Evolutionary conservation across 1,140 invertebrate genomes (phyloP).

Genomic region (Brachystomella parvula): DNA sequence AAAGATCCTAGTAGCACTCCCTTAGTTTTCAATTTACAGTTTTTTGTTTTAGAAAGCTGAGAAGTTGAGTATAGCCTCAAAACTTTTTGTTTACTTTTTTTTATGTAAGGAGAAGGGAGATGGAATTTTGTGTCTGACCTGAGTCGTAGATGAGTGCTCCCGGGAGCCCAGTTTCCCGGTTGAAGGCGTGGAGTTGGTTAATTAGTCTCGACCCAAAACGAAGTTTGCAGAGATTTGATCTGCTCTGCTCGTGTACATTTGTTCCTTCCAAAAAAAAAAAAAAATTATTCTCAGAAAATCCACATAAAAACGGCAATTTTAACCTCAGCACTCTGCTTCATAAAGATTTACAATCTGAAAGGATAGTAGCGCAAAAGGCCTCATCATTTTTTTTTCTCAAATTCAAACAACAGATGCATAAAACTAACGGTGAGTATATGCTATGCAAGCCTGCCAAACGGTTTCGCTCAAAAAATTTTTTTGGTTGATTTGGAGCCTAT

Average conservation of each 20-base stretch:
- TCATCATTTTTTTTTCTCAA: neutral
- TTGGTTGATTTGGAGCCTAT: neutral
- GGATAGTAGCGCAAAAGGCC: neutral
- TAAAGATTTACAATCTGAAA: neutral
- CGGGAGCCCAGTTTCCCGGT: conserved; percentile 57
- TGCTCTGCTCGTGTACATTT: conserved; percentile 54
- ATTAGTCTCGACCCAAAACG: conserved; percentile 61
- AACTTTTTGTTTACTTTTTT: neutral
- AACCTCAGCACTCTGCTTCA: neutral
- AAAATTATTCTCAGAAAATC: conserved; percentile 2
- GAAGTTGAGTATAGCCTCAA: neutral
- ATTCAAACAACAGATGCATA: too few species aligned
- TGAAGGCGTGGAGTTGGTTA: conserved; percentile 60
- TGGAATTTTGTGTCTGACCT: conserved; percentile 44
- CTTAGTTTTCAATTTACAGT: too few species aligned
- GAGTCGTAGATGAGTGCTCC: conserved; percentile 62
- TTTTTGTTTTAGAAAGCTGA: neutral
- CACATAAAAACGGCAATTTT: neutral
- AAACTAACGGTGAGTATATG: too few species aligned
- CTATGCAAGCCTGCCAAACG: too few species aligned
- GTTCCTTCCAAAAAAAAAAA: conserved; percentile 47
- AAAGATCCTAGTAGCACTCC: too few species aligned
- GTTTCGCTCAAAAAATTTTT: neutral
- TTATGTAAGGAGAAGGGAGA: neutral
- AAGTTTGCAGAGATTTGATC: conserved; percentile 61